phyloP scores from a whole-genome alignment of 2,797 vertebrate species.

The Megaceryle alcyon region DNA sequence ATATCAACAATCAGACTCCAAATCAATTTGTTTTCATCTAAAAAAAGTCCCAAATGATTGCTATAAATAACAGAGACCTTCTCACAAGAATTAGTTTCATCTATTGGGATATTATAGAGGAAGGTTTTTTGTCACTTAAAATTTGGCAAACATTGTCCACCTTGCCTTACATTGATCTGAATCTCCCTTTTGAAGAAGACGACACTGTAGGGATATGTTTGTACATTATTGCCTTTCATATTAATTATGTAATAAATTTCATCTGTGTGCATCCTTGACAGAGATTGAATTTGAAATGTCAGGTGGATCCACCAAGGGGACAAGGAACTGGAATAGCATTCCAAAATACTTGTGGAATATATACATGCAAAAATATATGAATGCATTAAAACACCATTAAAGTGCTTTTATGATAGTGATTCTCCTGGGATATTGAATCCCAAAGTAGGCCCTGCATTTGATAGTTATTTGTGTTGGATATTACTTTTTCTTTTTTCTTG shows the following conservation, averaged over 20 bases:
- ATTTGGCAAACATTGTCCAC: background rate
- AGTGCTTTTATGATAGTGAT: background rate
- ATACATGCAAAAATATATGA: background rate
- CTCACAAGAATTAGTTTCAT: background rate
- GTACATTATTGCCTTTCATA: conserved; percentile 22
- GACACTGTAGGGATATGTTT: background rate
- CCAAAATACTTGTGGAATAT: background rate
- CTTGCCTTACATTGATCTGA: background rate
- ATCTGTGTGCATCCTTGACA: background rate
- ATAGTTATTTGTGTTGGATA: background rate
- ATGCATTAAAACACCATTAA: background rate
- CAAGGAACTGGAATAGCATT: background rate
- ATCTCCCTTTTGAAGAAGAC: background rate
- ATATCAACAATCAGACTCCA: background rate
- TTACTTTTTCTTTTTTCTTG: background rate
- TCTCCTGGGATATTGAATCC: background rate
- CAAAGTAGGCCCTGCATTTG: background rate
- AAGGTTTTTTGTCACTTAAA: background rate
- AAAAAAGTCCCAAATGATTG: background rate
- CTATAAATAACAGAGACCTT: background rate
- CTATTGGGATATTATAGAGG: background rate
- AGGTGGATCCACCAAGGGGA: background rate
- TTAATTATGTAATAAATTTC: conserved; percentile 28
- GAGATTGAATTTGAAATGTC: conserved; percentile 37
- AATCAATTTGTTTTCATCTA: background rate